Evolutionary conservation across 2,888 invertebrate genomes (phyloP), one percentile per base, ranked within the genome.

Genomic region (Amphimallon solstitiale): DNA sequence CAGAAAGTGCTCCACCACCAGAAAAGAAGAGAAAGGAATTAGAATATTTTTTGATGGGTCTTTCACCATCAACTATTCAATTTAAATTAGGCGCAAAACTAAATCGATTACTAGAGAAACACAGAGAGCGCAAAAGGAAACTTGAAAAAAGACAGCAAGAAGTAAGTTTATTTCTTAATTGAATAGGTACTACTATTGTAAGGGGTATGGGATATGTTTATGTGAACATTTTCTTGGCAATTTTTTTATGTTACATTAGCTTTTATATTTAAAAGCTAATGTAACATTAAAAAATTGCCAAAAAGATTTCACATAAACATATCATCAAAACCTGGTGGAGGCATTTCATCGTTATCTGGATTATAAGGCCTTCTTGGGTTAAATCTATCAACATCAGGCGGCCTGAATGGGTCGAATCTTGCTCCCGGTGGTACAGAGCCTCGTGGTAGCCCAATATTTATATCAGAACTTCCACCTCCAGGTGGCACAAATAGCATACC

Each of bases 341-440:
- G 88, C 51, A 92, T 83, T 73, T 93, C 91, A 80, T 93, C 92
- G 10, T 89, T 88, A 76, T 91, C 91, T 0, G 90, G 91, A 0
- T 84, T 84, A 52, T 78, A 77, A 6, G 76, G 76, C 52, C 79
- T 73, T 45, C 78, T 69, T 1, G 70, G 85, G 14, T 6, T 74
- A 66, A 81, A 80, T 0, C 83, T 83, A 68, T 84, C 76, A 5
- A 83, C 84, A 10, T 82, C 85, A 2, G 82, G 84, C 0, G 94
- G 93, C 0, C 91, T 90, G 78, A 93, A 91, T 0, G 94, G 95
- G 83, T 95, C 94, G 80, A 93, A 95, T 63, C 94, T 86, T 2
- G 94, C 92, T 10, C 93, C 92, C 0, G 93, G 93, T 1, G 92
- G 93, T 9, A 89, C 76, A 0, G 88, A 83, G 7, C 88, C 89